phyloP scores from a whole-genome alignment of 2,113 vertebrate species.

The Bambusicola thoracicus region DNA sequence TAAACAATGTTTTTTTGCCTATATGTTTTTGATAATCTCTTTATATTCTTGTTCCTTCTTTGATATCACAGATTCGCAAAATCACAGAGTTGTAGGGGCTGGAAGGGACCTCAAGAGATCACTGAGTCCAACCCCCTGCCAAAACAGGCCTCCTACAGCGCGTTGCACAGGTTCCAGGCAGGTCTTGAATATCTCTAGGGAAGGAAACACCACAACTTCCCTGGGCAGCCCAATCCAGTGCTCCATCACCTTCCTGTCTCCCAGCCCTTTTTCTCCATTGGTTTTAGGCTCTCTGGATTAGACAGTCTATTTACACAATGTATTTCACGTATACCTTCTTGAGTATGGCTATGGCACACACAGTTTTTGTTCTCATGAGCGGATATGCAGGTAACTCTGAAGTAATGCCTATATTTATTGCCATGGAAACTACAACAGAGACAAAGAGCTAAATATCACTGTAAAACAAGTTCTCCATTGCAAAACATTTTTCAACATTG shows the following conservation, averaged over 20 bases:
- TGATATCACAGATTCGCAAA: not conserved
- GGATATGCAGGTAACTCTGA: not conserved
- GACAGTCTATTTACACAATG: not conserved
- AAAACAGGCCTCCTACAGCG: no score
- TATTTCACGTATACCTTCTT: not conserved
- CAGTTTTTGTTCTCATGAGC: not conserved
- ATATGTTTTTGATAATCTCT: not conserved
- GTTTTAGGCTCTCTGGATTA: not conserved
- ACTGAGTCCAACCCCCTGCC: no score
- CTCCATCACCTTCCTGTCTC: not conserved
- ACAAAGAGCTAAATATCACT: not conserved
- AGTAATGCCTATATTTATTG: not conserved
- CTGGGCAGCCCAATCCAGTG: no score
- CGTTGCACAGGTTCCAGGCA: no score
- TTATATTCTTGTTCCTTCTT: not conserved
- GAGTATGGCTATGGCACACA: not conserved
- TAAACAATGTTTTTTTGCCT: not conserved
- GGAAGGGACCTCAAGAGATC: no score
- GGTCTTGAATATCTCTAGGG: no score
- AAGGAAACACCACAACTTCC: no score
- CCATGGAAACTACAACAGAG: not conserved
- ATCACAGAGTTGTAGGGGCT: no score
- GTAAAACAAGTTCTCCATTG: not conserved
- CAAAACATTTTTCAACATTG: not conserved
- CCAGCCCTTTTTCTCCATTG: not conserved